phyloP scores from a whole-genome alignment of 2,888 invertebrate genomes.

The Zeuzera pyrina region DNA sequence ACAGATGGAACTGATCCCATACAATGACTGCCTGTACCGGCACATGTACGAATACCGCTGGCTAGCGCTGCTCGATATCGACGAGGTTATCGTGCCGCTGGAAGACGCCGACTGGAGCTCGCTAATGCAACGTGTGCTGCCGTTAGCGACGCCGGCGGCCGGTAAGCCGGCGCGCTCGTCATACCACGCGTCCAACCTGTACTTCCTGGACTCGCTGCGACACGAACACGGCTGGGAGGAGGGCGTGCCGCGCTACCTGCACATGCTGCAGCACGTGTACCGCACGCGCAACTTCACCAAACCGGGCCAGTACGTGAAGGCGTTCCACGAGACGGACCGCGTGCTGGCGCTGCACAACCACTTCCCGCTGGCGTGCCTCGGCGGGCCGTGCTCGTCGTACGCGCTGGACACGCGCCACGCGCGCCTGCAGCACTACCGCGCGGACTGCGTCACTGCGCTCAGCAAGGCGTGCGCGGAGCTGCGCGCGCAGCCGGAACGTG shows the following conservation, averaged over 20 bases:
- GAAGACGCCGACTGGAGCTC: conserved; percentile 82
- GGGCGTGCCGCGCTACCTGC: conserved; percentile 89
- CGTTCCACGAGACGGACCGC: conserved; percentile 93
- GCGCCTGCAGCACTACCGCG: conserved; percentile 94
- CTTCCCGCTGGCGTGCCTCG: conserved; percentile 90
- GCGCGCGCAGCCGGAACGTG: conserved; percentile 85
- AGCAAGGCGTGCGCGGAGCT: conserved; percentile 89
- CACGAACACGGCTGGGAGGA: conserved; percentile 85
- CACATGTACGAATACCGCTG: conserved; percentile 92
- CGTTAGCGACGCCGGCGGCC: conserved; percentile 73
- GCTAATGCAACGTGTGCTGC: conserved; percentile 81
- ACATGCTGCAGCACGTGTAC: conserved; percentile 94
- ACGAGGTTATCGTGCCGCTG: conserved; percentile 95
- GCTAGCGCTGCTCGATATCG: conserved; percentile 92
- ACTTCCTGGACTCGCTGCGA: conserved; percentile 90
- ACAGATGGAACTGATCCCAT: conserved; percentile 95
- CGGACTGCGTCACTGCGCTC: conserved; percentile 90
- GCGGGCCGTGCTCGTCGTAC: conserved; percentile 88
- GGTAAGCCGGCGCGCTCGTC: conserved; percentile 77
- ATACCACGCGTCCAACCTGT: conserved; percentile 92
- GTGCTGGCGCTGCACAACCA: conserved; percentile 94
- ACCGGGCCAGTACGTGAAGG: conserved; percentile 94
- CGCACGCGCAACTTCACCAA: conserved; percentile 93
- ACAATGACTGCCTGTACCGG: conserved; percentile 96
- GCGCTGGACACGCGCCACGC: conserved; percentile 87